These are phyloP conservation scores for Neodiprion lecontei DNA, from an alignment of 1,140 invertebrate species.

Conservation along the genomic window DNA sequence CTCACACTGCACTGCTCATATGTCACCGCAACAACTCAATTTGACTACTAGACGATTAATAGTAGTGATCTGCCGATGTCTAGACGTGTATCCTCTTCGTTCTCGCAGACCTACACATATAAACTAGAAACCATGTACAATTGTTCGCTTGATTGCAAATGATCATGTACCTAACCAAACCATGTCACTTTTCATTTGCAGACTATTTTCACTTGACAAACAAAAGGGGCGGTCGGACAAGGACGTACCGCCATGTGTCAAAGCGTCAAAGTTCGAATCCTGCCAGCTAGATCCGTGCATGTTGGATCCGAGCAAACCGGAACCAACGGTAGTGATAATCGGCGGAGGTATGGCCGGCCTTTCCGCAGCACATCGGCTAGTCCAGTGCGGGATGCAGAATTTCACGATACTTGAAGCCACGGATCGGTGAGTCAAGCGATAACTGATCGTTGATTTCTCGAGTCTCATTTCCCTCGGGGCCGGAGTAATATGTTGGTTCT, in stretches of 20 bases:
- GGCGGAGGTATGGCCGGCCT: constrained; percentile 80
- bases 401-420: constrained; percentile 77
- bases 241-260: constrained; percentile 38
- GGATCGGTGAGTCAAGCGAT: constrained; percentile 64
- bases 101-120: not conserved
- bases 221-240: constrained; percentile 24
- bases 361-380: constrained; percentile 74
- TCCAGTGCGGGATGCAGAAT: constrained; percentile 72
- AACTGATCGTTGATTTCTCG: constrained; percentile 11
- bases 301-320: constrained; percentile 65
- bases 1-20: not conserved
- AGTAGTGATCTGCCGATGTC: not conserved
- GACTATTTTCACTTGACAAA: constrained; percentile 42
- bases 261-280: constrained; percentile 37
- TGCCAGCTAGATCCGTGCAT: constrained; percentile 56
- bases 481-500: constrained; percentile 26
- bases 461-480: not conserved
- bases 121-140: not conserved
- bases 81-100: not conserved
- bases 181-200: constrained; percentile 15
- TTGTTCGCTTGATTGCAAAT: not conserved
- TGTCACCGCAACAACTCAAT: not conserved
- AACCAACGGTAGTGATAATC: constrained; percentile 75
- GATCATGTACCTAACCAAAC: not conserved
- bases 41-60: not conserved